These are phyloP conservation scores for Pterois miles DNA, from an alignment of 2,797 vertebrate genomes.

Conservation along the genomic window DNA sequence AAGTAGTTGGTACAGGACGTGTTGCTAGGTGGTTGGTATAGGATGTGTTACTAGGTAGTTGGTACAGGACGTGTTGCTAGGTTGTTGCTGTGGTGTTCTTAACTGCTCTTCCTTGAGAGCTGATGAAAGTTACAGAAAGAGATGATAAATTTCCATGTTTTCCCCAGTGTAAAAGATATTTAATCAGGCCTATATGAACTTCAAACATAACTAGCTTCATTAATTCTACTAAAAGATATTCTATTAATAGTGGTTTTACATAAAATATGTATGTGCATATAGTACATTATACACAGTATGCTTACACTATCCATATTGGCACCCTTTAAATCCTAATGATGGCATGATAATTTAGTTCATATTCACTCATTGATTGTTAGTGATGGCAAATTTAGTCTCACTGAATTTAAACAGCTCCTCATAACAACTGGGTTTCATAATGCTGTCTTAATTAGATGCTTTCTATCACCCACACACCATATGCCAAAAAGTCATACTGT, in stretches of 20 bases:
- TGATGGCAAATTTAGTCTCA: not conserved
- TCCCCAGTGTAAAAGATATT: slow-evolving; percentile 19
- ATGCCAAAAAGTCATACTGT: slow-evolving; percentile 54
- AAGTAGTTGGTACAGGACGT: too few species aligned
- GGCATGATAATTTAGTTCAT: not conserved
- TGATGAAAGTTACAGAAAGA: slow-evolving; percentile 23
- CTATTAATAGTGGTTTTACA: not conserved
- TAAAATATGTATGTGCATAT: not conserved
- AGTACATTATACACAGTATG: not conserved
- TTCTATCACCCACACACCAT: slow-evolving; percentile 74
- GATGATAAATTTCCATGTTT: slow-evolving; percentile 29
- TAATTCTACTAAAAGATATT: not conserved
- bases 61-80: too few species aligned
- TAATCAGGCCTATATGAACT: slow-evolving; percentile 14
- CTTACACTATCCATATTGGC: not conserved
- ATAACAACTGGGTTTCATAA: slow-evolving; percentile 52
- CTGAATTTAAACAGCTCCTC: slow-evolving; percentile 36
- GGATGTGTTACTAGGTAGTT: too few species aligned
- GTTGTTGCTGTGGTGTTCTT: not conserved
- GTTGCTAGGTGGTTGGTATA: rapidly evolving
- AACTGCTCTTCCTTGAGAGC: slow-evolving; percentile 25
- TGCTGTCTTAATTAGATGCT: slow-evolving; percentile 67
- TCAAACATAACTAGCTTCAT: slow-evolving; percentile 13
- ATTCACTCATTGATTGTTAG: slow-evolving; percentile 24
- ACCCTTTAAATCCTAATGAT: not conserved